Conservation (phyloP, 2,113 vertebrate genomes). For the Corydoras maculifer region DNA sequence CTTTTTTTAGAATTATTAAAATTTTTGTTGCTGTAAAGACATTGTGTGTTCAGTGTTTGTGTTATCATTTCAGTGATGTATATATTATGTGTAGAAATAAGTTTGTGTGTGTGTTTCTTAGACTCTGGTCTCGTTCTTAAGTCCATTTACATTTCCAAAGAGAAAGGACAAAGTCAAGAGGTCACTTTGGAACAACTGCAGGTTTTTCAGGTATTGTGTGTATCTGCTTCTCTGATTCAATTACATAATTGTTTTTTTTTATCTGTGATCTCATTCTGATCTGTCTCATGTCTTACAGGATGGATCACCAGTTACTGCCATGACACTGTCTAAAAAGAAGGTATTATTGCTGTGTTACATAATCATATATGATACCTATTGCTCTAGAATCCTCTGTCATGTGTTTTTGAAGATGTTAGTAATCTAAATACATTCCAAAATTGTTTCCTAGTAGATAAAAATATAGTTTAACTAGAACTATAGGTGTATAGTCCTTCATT, state of each 20-base stretch:
- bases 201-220: conserved; percentile 66
- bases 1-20: too few species aligned
- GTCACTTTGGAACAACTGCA: conserved; percentile 72
- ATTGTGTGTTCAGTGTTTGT: too few species aligned
- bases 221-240: conserved; percentile 6
- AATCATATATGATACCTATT: conserved; percentile 16
- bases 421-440: too few species aligned
- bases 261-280: conserved; percentile 3
- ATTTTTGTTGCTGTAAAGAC: too few species aligned
- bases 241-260: background rate
- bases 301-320: conserved; percentile 65
- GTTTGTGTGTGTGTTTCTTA: conserved; percentile 35
- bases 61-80: too few species aligned
- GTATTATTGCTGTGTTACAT: conserved; percentile 49
- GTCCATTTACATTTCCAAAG: conserved; percentile 62
- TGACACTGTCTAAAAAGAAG: conserved; percentile 74
- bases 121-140: conserved; percentile 72
- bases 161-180: conserved; percentile 59
- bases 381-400: too few species aligned
- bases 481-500: too few species aligned
- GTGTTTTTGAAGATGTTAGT: too few species aligned
- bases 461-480: too few species aligned
- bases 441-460: too few species aligned
- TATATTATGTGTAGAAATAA: too few species aligned
- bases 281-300: conserved; percentile 47